Base-by-base conservation (phyloP, 2,888 invertebrate species). In the Heliconius ismenius region DNA sequence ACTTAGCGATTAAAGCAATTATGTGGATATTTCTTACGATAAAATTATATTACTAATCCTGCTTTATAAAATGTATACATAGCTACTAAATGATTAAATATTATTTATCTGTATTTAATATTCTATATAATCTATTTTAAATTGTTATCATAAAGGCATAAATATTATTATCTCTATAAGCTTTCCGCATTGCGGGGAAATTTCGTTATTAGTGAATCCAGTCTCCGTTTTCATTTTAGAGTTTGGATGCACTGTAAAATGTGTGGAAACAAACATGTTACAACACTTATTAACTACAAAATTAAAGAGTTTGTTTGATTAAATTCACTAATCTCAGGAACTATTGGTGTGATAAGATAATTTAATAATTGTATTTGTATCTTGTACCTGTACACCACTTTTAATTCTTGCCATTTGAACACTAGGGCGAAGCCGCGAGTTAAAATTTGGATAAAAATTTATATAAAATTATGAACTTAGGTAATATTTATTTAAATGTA, bases 1-100 rank as follows among this genome's bases (percentile, higher is more conserved):
- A 13, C 54, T 74, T 21, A n/a, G 64, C 26, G 74, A 54, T 74
- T 3, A 36, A 60, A 68, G 7, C 10, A 26, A 60, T 68, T 75
- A 74, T 54, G 7, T 32, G 21, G 4, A 6, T 62, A 58, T 68
- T 39, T 39, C 43, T 68, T 75, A 60, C 36, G 39, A 26, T 26
- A 60, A 62, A 26, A 13, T 39, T 18, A 28, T 39, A 60, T 60
- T 3, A 67, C 21, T 39, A 26, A 32, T 65, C 54, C n/a, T 13
- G n/a, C 13, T n/a, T n/a, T 70, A 54, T 54, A 70, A 32, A n/a
- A 54, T n/a, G 15, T 13, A 32, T 70, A 6, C 21, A 54, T 32
- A 69, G 6, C 54, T 11, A 32, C 49, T 68, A 49, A 18, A 68
- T 24, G 24, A 28, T 39, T 10, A 28, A 21, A 10, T 68, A 26